phyloP scores from a whole-genome alignment of 23 tunicate genomes.

The Ciona savignyi region DNA sequence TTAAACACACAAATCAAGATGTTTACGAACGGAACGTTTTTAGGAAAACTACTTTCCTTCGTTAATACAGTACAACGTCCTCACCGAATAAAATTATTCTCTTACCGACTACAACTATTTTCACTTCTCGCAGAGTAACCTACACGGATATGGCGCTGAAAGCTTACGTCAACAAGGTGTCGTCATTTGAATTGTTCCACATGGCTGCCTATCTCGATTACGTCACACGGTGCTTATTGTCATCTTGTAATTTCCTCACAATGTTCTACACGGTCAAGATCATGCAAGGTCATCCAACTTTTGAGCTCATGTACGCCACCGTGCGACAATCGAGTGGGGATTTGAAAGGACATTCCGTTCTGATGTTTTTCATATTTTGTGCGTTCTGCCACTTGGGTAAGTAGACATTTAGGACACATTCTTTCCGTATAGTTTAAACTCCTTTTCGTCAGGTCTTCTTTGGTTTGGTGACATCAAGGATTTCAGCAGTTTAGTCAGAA shows the following conservation, averaged over 20 bases:
- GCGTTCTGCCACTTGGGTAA: too few species aligned
- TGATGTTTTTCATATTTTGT: conserved; percentile 18
- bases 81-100: too few species aligned
- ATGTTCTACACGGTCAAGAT: conserved; percentile 45
- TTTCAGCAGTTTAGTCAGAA: conserved; percentile 34
- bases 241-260: conserved; percentile 32
- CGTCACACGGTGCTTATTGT: conserved; percentile 12
- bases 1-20: too few species aligned
- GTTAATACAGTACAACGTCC: too few species aligned
- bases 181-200: conserved; percentile 19
- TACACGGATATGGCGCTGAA: conserved; percentile 26
- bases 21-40: too few species aligned
- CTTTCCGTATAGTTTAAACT: too few species aligned
- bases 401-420: too few species aligned
- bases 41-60: too few species aligned
- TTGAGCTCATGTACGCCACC: conserved; percentile 28
- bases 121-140: conserved; percentile 33
- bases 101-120: too few species aligned
- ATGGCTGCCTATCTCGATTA: conserved; percentile 33
- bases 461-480: conserved; percentile 30
- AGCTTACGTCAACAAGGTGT: not conserved
- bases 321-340: conserved; percentile 13
- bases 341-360: conserved; percentile 28
- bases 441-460: conserved; percentile 55
- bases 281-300: conserved; percentile 51